phyloP scores from a whole-genome alignment of 2,888 invertebrate genomes.

The Chouioia cunea region DNA sequence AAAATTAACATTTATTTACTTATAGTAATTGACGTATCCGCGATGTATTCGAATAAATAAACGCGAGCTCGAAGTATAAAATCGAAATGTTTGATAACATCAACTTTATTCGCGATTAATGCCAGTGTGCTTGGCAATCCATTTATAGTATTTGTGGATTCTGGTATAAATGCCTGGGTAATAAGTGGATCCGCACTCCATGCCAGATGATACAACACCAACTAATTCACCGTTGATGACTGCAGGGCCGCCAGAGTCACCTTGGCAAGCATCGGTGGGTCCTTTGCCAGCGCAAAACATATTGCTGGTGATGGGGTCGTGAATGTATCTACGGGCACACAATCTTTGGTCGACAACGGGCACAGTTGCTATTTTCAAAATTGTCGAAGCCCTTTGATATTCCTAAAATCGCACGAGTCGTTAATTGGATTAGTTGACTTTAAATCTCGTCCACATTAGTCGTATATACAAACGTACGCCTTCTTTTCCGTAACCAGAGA shows the following conservation, averaged over 20 bases:
- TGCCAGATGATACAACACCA: conserved; percentile 35
- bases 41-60: not conserved
- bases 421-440: not conserved
- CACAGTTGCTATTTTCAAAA: conserved; percentile 40
- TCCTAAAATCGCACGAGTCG: conserved; percentile 25
- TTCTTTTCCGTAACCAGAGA: conserved; percentile 47
- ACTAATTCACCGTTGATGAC: conserved; percentile 36
- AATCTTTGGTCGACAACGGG: conserved; percentile 34
- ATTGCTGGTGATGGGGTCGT: conserved; percentile 7
- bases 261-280: conserved; percentile 39
- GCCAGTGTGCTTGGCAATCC: conserved; percentile 34
- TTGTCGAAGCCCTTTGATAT: conserved; percentile 24
- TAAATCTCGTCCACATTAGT: not conserved
- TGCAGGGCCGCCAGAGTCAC: conserved; percentile 46
- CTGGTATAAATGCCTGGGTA: conserved; percentile 47
- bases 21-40: no score
- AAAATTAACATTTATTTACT: no score
- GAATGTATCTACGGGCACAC: conserved; percentile 38
- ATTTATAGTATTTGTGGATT: conserved; percentile 42
- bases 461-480: conserved; percentile 30
- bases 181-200: conserved; percentile 10
- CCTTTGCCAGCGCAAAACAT: conserved; percentile 34
- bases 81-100: no score
- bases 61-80: no score
- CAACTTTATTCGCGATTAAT: not conserved